Evolutionary conservation across 2,888 invertebrate genomes (phyloP).

Genomic region (Eudemis profundana): DNA sequence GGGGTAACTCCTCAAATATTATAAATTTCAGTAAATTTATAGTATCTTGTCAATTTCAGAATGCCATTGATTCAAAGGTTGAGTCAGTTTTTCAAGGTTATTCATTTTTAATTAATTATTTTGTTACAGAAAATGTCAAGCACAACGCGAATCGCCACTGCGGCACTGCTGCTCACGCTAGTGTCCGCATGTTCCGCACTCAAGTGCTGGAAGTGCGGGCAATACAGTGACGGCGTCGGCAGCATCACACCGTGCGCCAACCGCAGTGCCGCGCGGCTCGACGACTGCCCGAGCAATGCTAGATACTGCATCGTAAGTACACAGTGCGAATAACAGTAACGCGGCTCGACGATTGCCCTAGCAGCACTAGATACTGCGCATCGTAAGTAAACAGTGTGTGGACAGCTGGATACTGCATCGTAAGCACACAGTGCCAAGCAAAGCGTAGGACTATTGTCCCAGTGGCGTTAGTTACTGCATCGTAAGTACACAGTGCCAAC

Average conservation of each 20-base stretch:
- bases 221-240: conserved; percentile 94
- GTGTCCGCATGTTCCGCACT: conserved; percentile 59
- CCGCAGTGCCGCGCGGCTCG: conserved; percentile 88
- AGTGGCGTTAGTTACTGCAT: too few species aligned
- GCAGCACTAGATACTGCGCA: too few species aligned
- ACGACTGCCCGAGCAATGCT: conserved; percentile 87
- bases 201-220: conserved; percentile 92
- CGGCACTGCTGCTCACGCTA: conserved; percentile 51
- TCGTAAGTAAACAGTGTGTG: too few species aligned
- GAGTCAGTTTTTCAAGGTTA: not conserved
- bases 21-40: too few species aligned
- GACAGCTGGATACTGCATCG: not conserved
- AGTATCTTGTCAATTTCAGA: too few species aligned
- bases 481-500: too few species aligned
- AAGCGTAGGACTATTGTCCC: too few species aligned
- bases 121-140: conserved; percentile 60
- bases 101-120: not conserved
- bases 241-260: conserved; percentile 94
- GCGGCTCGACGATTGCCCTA: too few species aligned
- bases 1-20: too few species aligned
- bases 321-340: too few species aligned
- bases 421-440: too few species aligned
- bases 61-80: too few species aligned
- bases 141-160: conserved; percentile 54
- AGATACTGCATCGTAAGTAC: conserved; percentile 92